Base-by-base conservation (phyloP, 2,113 vertebrate genomes). In the Trichomycterus rosablanca region DNA sequence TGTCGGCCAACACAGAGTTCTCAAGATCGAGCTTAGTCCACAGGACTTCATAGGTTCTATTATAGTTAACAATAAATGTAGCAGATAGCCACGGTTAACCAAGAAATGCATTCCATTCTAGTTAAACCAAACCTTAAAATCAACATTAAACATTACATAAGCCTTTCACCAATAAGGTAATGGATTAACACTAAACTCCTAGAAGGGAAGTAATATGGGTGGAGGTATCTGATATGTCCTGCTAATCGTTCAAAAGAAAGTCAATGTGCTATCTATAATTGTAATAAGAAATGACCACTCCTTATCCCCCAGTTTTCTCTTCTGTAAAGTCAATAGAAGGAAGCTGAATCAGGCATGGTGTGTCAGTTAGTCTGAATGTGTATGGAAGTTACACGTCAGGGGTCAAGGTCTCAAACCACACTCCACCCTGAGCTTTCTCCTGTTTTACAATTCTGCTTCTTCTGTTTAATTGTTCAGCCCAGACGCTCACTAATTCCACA, bases 41-140 rank as follows among this genome's bases (percentile, higher is more conserved):
- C 14, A 15, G 37, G 15, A 50, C 15, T 51, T 24, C n/a, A 23
- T 2, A 53, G 8, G n/a, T 7, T 34, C 9, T 0, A 5, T 30
- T 19, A 2, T 26, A 53, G 63, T 66, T 71, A 66, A 66, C 39
- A 35, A 62, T 66, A 45, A 56, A 71, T 50, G 23, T 14, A 55
- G 16, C 23, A 35, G 26, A 46, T 16, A n/a, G 34, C 28, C 7
- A 22, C n/a, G 32, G n/a, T 43, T 45, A 52, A 53, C 42, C 65
- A 28, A 48, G 48, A 45, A 23, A 39, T n/a, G 4, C n/a, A 59
- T 66, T 61, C 44, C 51, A 18, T 26, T 66, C 35, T 7, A 66
- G 28, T 42, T 55, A 20, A 56, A 65, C n/a, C 1, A 66, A 37
- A 19, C 7, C 16, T 43, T 15, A 52, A 49, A 66, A 57, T 37